phyloP scores from a whole-genome alignment of 2,797 vertebrate species.

The Periophthalmus magnuspinnatus region DNA sequence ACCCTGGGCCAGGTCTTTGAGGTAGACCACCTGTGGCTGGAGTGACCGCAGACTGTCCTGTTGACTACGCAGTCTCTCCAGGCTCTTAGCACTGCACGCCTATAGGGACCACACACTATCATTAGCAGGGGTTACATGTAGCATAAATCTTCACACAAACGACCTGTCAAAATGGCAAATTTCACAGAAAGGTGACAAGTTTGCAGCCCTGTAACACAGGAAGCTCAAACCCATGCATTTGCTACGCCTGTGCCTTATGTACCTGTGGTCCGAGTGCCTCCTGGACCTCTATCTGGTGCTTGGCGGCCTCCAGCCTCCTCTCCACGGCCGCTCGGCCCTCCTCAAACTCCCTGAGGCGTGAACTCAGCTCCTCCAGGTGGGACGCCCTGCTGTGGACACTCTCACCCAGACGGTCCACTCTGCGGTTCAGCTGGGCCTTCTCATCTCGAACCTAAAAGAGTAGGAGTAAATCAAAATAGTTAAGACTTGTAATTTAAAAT shows the following conservation, averaged over 20 bases:
- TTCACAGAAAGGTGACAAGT: too few relatives aligned
- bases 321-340: slow-evolving; percentile 91
- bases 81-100: slow-evolving; percentile 93
- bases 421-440: slow-evolving; percentile 89
- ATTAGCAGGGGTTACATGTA: not conserved
- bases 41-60: slow-evolving; percentile 88
- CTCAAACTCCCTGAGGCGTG: slow-evolving; percentile 93
- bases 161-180: too few relatives aligned
- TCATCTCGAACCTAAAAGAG: slow-evolving; percentile 83
- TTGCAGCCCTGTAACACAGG: too few relatives aligned
- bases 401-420: slow-evolving; percentile 86
- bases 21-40: slow-evolving; percentile 90
- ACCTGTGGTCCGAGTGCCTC: slow-evolving; percentile 88
- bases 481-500: too few relatives aligned
- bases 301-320: slow-evolving; percentile 91
- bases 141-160: too few relatives aligned
- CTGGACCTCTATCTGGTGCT: slow-evolving; percentile 94
- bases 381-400: slow-evolving; percentile 82
- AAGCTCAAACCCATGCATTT: too few relatives aligned
- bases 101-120: slow-evolving; percentile 51
- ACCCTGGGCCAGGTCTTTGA: slow-evolving; percentile 87
- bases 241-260: not conserved
- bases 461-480: not conserved
- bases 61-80: slow-evolving; percentile 89
- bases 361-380: slow-evolving; percentile 90